A percentile compares a stretch with the other conserved stretches of the same genome.
These are phyloP conservation scores for Ochotona princeps DNA, from an alignment of 2,113 vertebrate genomes.

Conservation along the genomic window DNA sequence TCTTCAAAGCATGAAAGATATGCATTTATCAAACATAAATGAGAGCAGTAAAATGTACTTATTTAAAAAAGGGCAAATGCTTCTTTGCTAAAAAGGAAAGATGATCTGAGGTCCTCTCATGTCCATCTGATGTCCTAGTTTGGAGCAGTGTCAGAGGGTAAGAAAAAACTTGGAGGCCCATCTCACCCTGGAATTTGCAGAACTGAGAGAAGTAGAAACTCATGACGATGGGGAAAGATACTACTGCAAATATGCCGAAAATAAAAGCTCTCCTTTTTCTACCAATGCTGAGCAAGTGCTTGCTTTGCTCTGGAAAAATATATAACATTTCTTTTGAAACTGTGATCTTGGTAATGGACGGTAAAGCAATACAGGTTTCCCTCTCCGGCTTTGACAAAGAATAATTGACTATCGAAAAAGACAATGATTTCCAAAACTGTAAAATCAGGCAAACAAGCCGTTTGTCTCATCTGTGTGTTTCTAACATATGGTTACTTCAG, in stretches of 20 bases:
- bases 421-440: not conserved
- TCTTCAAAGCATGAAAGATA: constrained; percentile 57
- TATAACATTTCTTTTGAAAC: constrained; percentile 4
- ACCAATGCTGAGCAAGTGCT: not conserved
- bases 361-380: not conserved
- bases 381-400: not conserved
- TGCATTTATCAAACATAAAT: constrained; percentile 31
- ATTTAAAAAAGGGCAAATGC: constrained; percentile 41
- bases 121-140: rapidly evolving
- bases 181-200: not conserved
- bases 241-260: not conserved
- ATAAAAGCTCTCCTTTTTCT: not conserved
- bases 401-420: not conserved
- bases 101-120: not conserved
- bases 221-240: not conserved
- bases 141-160: not conserved
- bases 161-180: not conserved
- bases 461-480: not conserved
- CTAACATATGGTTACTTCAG: not conserved
- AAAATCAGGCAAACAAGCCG: not conserved
- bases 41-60: not conserved
- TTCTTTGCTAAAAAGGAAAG: constrained; percentile 25
- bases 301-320: constrained; percentile 13
- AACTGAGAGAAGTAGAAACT: not conserved
- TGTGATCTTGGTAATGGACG: not conserved